Evolutionary conservation across 2,113 vertebrate species (phyloP).

Genomic region (Arizona elegans): DNA sequence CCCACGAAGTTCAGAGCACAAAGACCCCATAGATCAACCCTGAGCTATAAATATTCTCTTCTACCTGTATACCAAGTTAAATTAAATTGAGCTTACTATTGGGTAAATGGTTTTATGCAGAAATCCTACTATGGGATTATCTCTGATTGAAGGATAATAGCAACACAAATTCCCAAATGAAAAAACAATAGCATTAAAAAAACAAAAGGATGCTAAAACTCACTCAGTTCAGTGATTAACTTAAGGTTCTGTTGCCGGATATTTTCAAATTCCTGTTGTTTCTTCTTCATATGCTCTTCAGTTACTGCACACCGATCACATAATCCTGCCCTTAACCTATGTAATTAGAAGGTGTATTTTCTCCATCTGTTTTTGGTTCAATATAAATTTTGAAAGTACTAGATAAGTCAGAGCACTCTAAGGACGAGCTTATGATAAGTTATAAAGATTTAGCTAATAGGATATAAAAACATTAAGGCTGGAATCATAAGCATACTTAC

Average conservation of each 20-base stretch:
- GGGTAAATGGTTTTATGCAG: neutral
- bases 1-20: neutral
- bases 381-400: neutral
- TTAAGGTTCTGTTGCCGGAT: slow-evolving; percentile 81
- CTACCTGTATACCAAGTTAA: neutral
- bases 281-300: slow-evolving; percentile 83
- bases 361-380: slow-evolving; percentile 8
- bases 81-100: neutral
- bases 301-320: slow-evolving; percentile 86
- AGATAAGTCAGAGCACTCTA: neutral
- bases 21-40: neutral
- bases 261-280: slow-evolving; percentile 81
- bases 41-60: neutral
- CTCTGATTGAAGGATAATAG: neutral
- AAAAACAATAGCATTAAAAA: neutral
- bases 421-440: neutral
- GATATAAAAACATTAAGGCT: neutral
- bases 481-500: neutral
- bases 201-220: slow-evolving; percentile 62
- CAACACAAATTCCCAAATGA: neutral
- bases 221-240: slow-evolving; percentile 85
- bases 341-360: neutral
- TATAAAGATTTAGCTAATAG: neutral
- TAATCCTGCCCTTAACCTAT: slow-evolving; percentile 80
- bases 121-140: neutral